These are phyloP conservation scores for Acanthornis magna DNA, from an alignment of 2,797 vertebrate genomes.

Conservation along the genomic window DNA sequence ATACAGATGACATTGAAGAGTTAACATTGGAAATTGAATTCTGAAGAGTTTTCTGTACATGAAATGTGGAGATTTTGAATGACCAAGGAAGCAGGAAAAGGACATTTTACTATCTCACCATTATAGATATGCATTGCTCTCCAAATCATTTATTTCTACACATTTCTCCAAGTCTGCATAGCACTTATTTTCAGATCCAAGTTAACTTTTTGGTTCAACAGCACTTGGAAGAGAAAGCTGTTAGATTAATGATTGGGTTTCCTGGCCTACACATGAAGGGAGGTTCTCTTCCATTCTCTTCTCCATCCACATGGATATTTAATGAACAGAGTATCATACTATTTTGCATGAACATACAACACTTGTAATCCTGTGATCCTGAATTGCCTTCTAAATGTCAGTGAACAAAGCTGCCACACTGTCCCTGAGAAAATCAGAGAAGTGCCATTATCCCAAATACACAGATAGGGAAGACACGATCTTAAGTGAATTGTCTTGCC, in stretches of 20 bases:
- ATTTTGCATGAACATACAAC: not conserved
- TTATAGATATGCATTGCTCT: not conserved
- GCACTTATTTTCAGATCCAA: not conserved
- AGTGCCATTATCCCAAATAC: not conserved
- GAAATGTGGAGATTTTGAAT: not conserved
- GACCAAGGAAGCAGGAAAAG: not conserved
- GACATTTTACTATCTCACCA: not conserved
- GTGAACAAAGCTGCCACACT: not conserved
- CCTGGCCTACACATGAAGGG: not conserved
- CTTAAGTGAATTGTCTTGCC: not conserved
- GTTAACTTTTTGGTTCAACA: not conserved
- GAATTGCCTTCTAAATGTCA: not conserved
- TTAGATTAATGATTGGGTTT: not conserved
- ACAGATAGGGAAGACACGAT: not conserved
- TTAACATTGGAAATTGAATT: not conserved
- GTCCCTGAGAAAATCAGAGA: not conserved
- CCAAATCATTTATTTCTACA: not conserved
- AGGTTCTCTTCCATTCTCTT: not conserved
- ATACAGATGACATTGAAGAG: not conserved
- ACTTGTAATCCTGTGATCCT: not conserved
- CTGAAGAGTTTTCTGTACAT: not conserved
- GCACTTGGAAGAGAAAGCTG: not conserved
- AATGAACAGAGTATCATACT: not conserved
- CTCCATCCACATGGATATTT: not conserved
- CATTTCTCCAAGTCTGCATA: not conserved